Conservation (phyloP, 2,113 vertebrate species). For the Paradoxurus hermaphroditus region DNA sequence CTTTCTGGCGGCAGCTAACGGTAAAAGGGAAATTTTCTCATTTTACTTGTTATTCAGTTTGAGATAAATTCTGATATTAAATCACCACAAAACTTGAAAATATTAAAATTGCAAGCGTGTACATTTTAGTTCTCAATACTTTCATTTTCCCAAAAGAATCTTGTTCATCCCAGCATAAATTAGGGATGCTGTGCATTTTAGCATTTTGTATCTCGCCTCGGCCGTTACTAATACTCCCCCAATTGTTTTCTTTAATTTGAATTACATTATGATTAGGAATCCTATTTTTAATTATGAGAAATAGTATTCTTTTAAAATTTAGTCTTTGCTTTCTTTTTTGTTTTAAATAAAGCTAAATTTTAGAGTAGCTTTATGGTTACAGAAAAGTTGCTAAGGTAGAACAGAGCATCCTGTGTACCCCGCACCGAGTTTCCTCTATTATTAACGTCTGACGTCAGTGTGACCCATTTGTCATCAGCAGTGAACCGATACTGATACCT, state of each 20-base stretch:
- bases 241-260: background rate
- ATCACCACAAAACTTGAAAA: background rate
- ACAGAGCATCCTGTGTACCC: background rate
- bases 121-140: background rate
- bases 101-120: background rate
- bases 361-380: slow-evolving; percentile 1
- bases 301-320: background rate
- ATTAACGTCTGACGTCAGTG: background rate
- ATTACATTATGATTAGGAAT: background rate
- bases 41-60: slow-evolving; percentile 16
- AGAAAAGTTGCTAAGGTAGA: background rate
- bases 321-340: background rate
- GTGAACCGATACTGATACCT: background rate
- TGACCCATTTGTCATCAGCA: background rate
- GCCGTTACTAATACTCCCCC: background rate
- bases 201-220: background rate
- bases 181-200: background rate
- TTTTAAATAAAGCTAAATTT: background rate
- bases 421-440: background rate
- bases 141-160: background rate
- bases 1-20: slow-evolving; percentile 94
- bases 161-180: background rate
- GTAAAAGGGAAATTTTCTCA: slow-evolving; percentile 79
- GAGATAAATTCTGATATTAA: background rate
- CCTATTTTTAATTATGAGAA: background rate